Base-by-base conservation (phyloP, 2,113 vertebrate species). In the Reinhardtius hippoglossoides region DNA sequence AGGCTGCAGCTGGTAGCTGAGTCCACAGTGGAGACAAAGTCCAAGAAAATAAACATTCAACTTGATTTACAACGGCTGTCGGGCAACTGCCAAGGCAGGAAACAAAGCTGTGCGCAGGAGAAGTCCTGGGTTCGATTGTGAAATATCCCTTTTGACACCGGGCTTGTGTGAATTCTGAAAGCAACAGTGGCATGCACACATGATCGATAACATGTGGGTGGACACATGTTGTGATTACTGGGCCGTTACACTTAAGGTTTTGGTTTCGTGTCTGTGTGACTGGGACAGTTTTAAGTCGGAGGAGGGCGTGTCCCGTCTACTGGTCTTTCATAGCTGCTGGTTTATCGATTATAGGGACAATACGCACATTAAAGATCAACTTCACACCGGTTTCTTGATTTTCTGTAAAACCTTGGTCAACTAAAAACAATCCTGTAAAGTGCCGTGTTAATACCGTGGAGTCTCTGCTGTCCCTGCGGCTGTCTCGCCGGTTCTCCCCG, bases 381-480 rank as follows among this genome's bases (percentile, higher is more conserved):
- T 48, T 48, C 15, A 48, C 44, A 48, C 15, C 13, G 18, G 16
- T 16, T 48, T 48, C 13, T 31, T 31, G 31, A 31, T 7, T 31
- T 31, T 1, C 6, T 7, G 5, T 7, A 7, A 31, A 31, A 31
- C 31, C 5, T 7, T 7, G 31, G 5, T 31, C 31, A 31, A 31
- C 31, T 31, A 6, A 31, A 31, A 31, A 7, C 31, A 31, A 31
- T 31, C 31, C 6, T 24, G 24, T 31, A 1, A 31, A 7, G 6
- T 5, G 4, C 27, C 48, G 18, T 52, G 20, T 55, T 3, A 16
- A 1, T 42, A 93, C 92, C 90, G 83, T 82, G 67, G 91, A 88
- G 80, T 93, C 91, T 37, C 89, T 63, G 85, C 89, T 91, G 84
- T 90, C 85, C 26, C 65, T 84, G 73, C 83, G 88, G 72, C 85